Conservation (phyloP, 2,113 vertebrate genomes). For the Picathartes gymnocephalus region DNA sequence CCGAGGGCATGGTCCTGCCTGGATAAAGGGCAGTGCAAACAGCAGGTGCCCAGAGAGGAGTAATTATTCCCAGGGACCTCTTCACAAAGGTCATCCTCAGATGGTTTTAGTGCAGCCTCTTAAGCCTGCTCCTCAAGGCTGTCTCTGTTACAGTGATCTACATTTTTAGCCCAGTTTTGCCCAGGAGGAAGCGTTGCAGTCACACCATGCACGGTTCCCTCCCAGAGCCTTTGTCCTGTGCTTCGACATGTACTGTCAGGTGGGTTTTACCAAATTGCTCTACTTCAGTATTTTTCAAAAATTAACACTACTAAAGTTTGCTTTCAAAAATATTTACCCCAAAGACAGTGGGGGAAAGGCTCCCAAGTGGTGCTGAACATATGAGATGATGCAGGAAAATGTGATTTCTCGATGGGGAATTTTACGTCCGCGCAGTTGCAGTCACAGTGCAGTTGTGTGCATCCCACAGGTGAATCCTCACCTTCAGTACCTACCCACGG, state of each 20-base stretch:
- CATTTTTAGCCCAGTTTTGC: slow-evolving; percentile 8
- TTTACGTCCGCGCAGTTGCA: neutral
- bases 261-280: neutral
- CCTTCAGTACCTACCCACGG: neutral
- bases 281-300: neutral
- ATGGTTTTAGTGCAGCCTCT: neutral
- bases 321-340: neutral
- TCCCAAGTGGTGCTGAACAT: neutral
- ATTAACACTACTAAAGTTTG: neutral
- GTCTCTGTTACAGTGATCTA: slow-evolving; percentile 9
- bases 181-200: neutral
- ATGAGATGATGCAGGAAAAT: neutral
- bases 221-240: neutral
- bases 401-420: neutral
- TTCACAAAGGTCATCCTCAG: neutral
- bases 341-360: neutral
- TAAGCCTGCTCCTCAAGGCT: neutral
- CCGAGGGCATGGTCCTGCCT: neutral
- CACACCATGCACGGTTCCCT: neutral
- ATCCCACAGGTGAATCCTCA: neutral
- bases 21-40: neutral
- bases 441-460: neutral
- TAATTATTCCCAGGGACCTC: neutral
- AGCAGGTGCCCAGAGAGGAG: neutral
- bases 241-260: neutral